Percentiles rank a stretch among this genome's conserved stretches.
Evolutionary conservation across 2,888 invertebrate species (phyloP).

Genomic region (Bellardia pandia): DNA sequence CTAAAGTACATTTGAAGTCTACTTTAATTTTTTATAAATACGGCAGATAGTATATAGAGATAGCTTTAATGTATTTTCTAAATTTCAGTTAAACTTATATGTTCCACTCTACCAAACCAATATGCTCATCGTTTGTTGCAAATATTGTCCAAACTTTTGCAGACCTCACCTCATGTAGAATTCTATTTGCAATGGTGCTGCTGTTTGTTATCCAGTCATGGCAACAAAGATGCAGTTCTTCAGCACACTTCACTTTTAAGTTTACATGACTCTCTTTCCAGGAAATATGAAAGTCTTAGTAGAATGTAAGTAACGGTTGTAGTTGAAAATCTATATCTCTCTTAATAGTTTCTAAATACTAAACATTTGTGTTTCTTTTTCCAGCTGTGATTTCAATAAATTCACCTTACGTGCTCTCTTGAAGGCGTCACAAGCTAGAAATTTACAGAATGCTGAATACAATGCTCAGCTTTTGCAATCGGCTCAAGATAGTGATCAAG

Average conservation of each 20-base stretch:
- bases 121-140: constrained; percentile 91
- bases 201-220: constrained; percentile 88
- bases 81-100: constrained; percentile 89
- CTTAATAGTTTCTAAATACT: constrained; percentile 7
- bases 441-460: constrained; percentile 16
- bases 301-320: constrained; percentile 88
- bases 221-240: constrained; percentile 86
- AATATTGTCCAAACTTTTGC: constrained; percentile 89
- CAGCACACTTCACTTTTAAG: constrained; percentile 88
- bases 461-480: constrained; percentile 5
- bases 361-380: constrained; percentile 79
- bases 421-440: constrained; percentile 83
- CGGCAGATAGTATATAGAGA: no score
- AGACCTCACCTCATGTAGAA: constrained; percentile 92
- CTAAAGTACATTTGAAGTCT: no score
- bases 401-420: constrained; percentile 91
- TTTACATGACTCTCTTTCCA: constrained; percentile 91
- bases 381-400: constrained; percentile 95
- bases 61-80: neutral
- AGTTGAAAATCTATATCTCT: neutral
- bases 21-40: no score
- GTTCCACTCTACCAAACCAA: constrained; percentile 88
- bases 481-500: constrained; percentile 74
- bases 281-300: constrained; percentile 91
- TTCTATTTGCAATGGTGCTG: constrained; percentile 94